Evolutionary conservation across 2,888 invertebrate genomes (phyloP), one percentile per base, ranked within the genome.

Genomic region (Drosophila incognita): DNA sequence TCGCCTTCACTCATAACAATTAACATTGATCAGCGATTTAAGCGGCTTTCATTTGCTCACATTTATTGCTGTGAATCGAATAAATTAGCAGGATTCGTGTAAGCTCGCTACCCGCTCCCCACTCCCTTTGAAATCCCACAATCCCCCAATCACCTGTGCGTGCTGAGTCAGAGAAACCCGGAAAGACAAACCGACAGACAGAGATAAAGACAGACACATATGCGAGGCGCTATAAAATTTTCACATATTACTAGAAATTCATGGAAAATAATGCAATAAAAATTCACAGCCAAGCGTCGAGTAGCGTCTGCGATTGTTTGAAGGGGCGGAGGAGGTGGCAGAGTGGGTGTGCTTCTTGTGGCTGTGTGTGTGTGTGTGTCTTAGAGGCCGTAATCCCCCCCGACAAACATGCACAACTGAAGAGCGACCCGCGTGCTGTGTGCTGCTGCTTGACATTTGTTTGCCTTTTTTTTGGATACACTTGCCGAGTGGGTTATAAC

Each of bases 201-300:
- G 46, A 46, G 0, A 4, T 24, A 46, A 46, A 63, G 11, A 46
- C 29, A 52, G 52, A 61, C 53, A 56, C 64, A 63, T 68, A 70
- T 74, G 80, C 61, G 76, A 71, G 71, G 52, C 54, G 80, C 78
- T 79, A 83, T 89, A 88, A 86, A 86, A 81, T 72, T 79, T 88
- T 78, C 85, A 79, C 83, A 88, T 82, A 80, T 85, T 81, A 87
- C 90, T 89, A 87, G 90, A 90, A 89, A 92, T 92, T 92, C 92
- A 92, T 90, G 87, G 90, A 88, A 82, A 88, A 90, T 85, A 85
- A 89, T 91, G 90, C 86, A 92, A 92, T 92, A 92, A 92, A 92
- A 92, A 92, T 92, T 91, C 92, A 92, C 87, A 91, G 89, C 83
- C 73, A 80, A 69, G 65, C 49, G 33, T 58, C 64, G 66, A 57